Conservation (phyloP, 2,797 vertebrate species). For the Dicrostonyx torquatus region DNA sequence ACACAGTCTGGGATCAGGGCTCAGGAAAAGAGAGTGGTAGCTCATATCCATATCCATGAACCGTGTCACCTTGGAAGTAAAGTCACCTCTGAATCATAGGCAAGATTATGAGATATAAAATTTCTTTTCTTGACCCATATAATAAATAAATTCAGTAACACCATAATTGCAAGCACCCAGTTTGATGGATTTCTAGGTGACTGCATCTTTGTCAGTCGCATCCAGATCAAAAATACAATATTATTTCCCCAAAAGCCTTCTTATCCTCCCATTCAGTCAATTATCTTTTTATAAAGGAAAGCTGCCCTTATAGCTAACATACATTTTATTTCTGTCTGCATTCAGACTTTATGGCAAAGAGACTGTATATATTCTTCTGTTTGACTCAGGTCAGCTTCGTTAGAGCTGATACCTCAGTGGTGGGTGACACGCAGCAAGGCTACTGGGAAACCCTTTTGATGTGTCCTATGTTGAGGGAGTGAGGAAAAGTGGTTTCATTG, state of each 20-base stretch:
- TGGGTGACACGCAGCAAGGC: neutral
- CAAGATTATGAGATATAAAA: neutral
- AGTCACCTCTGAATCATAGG: neutral
- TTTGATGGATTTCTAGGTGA: neutral
- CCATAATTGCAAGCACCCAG: neutral
- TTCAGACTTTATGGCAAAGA: neutral
- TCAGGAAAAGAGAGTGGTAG: neutral
- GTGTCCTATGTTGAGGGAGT: neutral
- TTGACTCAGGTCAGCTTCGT: neutral
- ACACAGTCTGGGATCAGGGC: neutral
- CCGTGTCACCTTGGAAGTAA: neutral
- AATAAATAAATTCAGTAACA: neutral
- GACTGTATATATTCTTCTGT: neutral
- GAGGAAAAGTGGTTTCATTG: neutral
- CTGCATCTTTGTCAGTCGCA: neutral
- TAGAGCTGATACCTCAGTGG: neutral
- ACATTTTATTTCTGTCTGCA: neutral
- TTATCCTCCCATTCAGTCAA: neutral
- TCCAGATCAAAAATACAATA: neutral
- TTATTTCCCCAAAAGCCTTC: neutral
- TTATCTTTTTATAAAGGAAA: neutral
- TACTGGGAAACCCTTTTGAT: too few relatives aligned
- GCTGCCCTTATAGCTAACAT: neutral
- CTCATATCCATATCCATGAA: neutral
- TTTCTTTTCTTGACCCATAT: neutral